A percentile compares a stretch with the other conserved stretches of the same genome.
Conservation (phyloP, 2,888 invertebrate species). For the Seira ritae region DNA sequence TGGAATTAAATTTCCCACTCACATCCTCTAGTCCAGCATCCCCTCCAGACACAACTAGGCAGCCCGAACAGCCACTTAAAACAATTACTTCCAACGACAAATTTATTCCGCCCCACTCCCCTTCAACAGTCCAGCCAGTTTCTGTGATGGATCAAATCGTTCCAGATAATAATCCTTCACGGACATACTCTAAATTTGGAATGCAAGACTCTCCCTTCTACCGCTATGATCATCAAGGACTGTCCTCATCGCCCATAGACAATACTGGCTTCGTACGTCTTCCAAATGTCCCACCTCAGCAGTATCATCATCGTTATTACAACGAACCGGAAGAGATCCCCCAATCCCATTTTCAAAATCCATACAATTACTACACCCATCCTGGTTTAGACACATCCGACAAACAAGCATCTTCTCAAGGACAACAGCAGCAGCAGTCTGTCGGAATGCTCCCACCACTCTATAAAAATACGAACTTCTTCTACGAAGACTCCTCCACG, state of each 20-base stretch:
- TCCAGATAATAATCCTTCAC: constrained; percentile 49
- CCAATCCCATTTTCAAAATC: constrained; percentile 23
- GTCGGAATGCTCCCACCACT: constrained; percentile 39
- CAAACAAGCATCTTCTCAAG: background rate
- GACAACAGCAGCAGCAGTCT: background rate
- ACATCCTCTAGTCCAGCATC: no score
- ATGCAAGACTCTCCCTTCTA: constrained; percentile 70
- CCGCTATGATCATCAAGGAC: constrained; percentile 40
- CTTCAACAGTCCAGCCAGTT: constrained; percentile 12
- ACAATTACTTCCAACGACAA: constrained; percentile 46
- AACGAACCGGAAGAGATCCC: constrained; percentile 47
- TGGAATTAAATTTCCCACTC: no score
- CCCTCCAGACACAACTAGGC: background rate
- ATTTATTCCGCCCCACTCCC: constrained; percentile 55
- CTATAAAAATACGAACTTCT: constrained; percentile 48
- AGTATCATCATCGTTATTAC: constrained; percentile 56
- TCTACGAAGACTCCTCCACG: constrained; percentile 58
- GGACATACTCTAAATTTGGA: constrained; percentile 72
- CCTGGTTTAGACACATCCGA: background rate
- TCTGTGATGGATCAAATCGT: background rate
- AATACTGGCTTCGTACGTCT: background rate
- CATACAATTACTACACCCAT: constrained; percentile 31
- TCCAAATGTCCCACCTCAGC: constrained; percentile 6
- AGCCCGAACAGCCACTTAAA: constrained; percentile 32
- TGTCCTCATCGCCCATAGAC: background rate